Evolutionary conservation across 2,113 vertebrate species (phyloP).

Genomic region (Bufo bufo): DNA sequence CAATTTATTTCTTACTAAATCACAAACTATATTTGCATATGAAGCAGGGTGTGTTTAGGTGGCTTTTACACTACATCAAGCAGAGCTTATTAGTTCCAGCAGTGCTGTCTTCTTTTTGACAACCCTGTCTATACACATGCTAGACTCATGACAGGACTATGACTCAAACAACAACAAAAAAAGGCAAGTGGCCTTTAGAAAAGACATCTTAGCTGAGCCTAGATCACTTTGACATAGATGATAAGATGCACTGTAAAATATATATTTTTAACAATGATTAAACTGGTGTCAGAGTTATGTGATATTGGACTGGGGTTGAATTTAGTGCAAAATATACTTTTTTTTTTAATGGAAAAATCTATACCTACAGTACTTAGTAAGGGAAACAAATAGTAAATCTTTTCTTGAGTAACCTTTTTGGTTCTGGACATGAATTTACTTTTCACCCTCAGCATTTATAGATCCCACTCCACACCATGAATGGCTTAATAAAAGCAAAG

Average conservation of each 20-base stretch:
- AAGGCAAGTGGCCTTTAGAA: conserved; percentile 42
- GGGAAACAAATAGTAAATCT: conserved; percentile 23
- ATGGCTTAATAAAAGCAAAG: neutral
- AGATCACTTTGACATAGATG: conserved; percentile 33
- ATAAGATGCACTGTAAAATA: conserved; percentile 14
- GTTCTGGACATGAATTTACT: neutral
- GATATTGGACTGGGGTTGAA: neutral
- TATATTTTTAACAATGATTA: conserved; percentile 37
- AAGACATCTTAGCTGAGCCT: conserved; percentile 33
- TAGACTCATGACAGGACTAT: conserved; percentile 31
- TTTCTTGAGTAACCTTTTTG: conserved; percentile 26
- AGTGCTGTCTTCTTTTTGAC: conserved; percentile 44
- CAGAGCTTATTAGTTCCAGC: conserved; percentile 36
- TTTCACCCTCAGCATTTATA: neutral
- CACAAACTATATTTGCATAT: neutral
- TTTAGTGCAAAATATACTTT: conserved; percentile 26
- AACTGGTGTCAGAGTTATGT: conserved; percentile 4
- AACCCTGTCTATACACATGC: conserved; percentile 28
- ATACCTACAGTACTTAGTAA: conserved; percentile 6
- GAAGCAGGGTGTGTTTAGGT: conserved; percentile 2
- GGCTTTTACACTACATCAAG: conserved; percentile 18
- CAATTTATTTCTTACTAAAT: neutral
- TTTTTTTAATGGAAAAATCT: neutral
- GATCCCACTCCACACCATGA: neutral
- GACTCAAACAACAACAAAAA: conserved; percentile 42